These are phyloP conservation scores for Danionella cerebrum DNA, from an alignment of 2,113 vertebrate genomes.

Conservation along the genomic window DNA sequence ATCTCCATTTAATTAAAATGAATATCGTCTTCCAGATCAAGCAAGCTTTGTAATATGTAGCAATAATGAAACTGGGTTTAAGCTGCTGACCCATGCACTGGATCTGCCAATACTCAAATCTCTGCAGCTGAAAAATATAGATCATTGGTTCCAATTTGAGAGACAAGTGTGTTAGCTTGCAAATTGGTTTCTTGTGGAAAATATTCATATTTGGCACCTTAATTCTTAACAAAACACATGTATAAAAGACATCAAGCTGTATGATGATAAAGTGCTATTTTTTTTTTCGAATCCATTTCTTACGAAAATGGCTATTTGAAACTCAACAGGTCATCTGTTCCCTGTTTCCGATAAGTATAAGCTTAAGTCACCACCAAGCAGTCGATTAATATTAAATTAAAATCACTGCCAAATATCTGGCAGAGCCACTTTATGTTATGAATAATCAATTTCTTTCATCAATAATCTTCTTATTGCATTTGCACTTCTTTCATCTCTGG, in stretches of 20 bases:
- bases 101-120: no score
- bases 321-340: not conserved
- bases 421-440: not conserved
- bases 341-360: not conserved
- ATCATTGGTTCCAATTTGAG: not conserved
- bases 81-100: no score
- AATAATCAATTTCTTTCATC: slow-evolving; percentile 2
- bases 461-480: not conserved
- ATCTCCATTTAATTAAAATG: no score
- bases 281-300: not conserved
- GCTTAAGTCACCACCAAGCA: no score
- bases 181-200: not conserved
- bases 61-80: no score
- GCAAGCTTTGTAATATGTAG: no score
- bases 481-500: not conserved
- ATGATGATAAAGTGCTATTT: not conserved
- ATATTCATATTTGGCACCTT: not conserved
- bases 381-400: not conserved
- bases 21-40: no score
- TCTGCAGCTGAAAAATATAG: no score
- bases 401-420: not conserved
- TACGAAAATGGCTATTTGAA: no score
- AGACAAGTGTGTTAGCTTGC: not conserved
- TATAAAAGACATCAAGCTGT: no score
- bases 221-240: no score